Percentiles rank a stretch among this genome's conserved stretches.
Evolutionary conservation across 2,888 invertebrate species (phyloP).

Genomic region (Phragmatobia fuliginosa): DNA sequence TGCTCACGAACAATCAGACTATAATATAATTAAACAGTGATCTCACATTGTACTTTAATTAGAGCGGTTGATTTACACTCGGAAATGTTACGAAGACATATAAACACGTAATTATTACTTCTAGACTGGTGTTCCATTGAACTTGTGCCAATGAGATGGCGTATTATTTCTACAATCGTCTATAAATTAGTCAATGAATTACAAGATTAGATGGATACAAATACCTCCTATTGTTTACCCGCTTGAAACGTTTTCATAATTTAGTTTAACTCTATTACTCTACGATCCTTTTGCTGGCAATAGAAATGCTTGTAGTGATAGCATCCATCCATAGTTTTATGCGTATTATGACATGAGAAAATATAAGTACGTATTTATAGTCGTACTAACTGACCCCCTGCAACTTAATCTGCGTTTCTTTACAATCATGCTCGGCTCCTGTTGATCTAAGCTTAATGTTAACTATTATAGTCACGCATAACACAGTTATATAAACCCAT

Average conservation of each 20-base stretch:
- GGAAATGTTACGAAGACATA: not conserved
- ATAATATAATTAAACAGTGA: not conserved
- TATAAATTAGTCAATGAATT: conserved; percentile 35
- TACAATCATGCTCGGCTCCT: no score
- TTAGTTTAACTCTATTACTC: not conserved
- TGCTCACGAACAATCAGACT: no score
- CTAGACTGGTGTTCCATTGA: conserved; percentile 23
- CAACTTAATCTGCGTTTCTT: no score
- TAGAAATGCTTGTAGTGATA: not conserved
- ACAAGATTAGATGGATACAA: conserved; percentile 30
- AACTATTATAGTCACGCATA: no score
- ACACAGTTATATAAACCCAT: no score
- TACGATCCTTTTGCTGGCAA: conserved; percentile 8
- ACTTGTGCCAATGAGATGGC: conserved; percentile 36
- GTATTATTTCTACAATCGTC: conserved; percentile 48
- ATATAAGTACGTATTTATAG: no score
- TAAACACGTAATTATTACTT: conserved; percentile 2
- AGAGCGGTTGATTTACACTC: conserved; percentile 3
- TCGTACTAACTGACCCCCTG: no score
- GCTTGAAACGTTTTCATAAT: conserved; percentile 14
- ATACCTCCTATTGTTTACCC: conserved; percentile 22
- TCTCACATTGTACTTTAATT: conserved; percentile 3
- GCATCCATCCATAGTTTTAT: no score
- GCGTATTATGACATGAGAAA: no score
- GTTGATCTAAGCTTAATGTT: no score